phyloP scores from a whole-genome alignment of 2,888 invertebrate genomes.

The Thera obeliscata region DNA sequence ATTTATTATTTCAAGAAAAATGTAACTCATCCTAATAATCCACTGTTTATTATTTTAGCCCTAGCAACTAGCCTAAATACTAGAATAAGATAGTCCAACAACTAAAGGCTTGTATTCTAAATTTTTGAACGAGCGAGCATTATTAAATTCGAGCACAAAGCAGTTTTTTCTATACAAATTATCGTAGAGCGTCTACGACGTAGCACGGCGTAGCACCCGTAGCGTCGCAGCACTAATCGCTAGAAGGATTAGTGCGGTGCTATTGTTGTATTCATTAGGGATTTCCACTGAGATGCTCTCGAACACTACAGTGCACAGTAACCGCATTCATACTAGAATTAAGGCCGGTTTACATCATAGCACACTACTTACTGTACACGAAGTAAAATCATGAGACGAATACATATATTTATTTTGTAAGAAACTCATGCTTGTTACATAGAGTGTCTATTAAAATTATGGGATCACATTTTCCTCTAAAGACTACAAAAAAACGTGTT shows the following conservation, averaged over 20 bases:
- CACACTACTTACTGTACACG: too few relatives aligned
- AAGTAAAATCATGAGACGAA: too few relatives aligned
- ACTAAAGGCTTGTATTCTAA: too few relatives aligned
- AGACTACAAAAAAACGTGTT: too few relatives aligned
- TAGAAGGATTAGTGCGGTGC: constrained; percentile 64
- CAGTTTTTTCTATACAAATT: constrained; percentile 7
- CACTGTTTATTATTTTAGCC: background rate
- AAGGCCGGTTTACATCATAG: background rate
- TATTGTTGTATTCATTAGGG: constrained; percentile 50
- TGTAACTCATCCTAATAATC: too few relatives aligned
- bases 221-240: constrained; percentile 67
- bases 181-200: constrained; percentile 30
- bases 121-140: background rate
- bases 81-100: background rate
- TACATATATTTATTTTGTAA: too few relatives aligned
- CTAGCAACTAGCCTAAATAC: background rate
- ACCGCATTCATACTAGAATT: constrained; percentile 3
- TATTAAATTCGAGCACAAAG: background rate
- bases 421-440: too few relatives aligned
- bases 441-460: too few relatives aligned
- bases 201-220: constrained; percentile 42
- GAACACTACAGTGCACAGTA: constrained; percentile 12
- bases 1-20: too few relatives aligned
- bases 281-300: constrained; percentile 43
- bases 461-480: too few relatives aligned